Percentiles rank a stretch among this genome's conserved stretches.
Conservation (phyloP, 2,888 invertebrate species). For the Lasioglossum vierecki region DNA sequence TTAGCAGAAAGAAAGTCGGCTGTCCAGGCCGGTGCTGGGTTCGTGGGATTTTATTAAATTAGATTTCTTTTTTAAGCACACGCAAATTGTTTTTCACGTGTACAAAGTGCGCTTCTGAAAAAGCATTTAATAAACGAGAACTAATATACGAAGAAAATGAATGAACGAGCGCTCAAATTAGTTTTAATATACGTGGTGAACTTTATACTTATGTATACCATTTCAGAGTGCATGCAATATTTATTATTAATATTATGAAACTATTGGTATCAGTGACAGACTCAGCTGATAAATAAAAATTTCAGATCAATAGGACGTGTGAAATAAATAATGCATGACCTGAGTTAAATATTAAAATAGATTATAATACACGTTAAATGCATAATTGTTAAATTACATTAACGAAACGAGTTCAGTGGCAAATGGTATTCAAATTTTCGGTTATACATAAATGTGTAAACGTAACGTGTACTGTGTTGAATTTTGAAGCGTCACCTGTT, state of each 20-base stretch:
- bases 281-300: background rate
- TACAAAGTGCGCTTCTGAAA: background rate
- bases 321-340: background rate
- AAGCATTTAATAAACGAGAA: background rate
- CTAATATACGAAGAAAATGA: background rate
- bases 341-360: background rate
- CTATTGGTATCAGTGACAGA: background rate
- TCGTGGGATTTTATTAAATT: constrained; percentile 38
- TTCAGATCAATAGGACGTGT: background rate
- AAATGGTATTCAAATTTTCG: background rate
- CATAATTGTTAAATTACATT: background rate
- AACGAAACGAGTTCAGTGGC: background rate
- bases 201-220: background rate
- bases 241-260: background rate
- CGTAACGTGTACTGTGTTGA: background rate
- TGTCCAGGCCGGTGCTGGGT: background rate
- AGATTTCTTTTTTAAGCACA: constrained; percentile 4
- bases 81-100: background rate
- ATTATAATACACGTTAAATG: background rate
- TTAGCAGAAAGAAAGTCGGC: constrained; percentile 29
- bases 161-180: background rate
- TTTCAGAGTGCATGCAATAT: background rate
- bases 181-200: background rate
- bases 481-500: background rate
- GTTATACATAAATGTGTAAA: background rate